phyloP scores from a whole-genome alignment of 2,113 vertebrate species.

The Colinus virginianus region DNA sequence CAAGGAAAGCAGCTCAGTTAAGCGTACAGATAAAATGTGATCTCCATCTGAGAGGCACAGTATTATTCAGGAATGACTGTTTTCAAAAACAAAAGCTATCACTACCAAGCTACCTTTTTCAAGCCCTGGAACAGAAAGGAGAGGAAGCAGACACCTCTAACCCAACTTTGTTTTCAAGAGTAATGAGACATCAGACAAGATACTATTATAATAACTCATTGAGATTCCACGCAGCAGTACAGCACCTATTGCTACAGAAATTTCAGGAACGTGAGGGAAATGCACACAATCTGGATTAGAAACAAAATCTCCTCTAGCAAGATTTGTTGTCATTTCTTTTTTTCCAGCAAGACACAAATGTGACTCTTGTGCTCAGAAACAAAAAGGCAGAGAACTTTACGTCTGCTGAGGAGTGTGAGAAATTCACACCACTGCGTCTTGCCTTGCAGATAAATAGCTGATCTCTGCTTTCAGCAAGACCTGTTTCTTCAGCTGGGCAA shows the following conservation, averaged over 20 bases:
- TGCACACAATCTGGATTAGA: background rate
- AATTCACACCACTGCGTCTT: background rate
- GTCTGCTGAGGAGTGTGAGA: background rate
- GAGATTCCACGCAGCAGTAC: background rate
- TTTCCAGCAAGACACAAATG: background rate
- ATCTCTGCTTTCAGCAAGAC: background rate
- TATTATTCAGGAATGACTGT: background rate
- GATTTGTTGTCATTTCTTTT: background rate
- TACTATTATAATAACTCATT: background rate
- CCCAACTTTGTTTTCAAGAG: background rate
- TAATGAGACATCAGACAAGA: background rate
- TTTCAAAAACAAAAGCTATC: background rate
- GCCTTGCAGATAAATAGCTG: background rate
- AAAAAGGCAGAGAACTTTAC: background rate
- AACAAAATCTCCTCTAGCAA: slow-evolving; percentile 26
- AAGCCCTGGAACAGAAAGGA: background rate
- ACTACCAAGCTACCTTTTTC: background rate
- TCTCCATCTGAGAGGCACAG: slow-evolving; percentile 6
- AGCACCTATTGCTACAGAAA: background rate
- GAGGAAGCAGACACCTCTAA: background rate
- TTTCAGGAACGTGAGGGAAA: slow-evolving; percentile 40
- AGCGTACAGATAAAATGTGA: background rate
- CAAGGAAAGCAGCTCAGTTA: slow-evolving; percentile 3
- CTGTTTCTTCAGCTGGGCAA: background rate
- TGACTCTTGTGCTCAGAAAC: background rate